These are phyloP conservation scores for Autographa gamma DNA, from an alignment of 2,888 invertebrate genomes.

Conservation along the genomic window DNA sequence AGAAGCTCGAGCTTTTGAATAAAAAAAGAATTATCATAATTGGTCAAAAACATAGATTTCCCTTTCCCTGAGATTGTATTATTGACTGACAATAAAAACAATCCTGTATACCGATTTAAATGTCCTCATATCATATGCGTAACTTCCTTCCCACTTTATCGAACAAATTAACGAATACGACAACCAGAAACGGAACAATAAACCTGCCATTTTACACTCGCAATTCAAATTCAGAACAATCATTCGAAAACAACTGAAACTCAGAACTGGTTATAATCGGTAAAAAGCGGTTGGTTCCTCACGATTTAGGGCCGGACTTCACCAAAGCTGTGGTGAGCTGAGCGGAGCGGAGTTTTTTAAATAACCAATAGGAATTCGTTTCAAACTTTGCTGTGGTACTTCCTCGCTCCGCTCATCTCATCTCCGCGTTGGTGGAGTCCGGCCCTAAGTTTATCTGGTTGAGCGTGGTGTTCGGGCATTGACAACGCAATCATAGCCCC, in stretches of 20 bases:
- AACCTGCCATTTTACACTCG: neutral
- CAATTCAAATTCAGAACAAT: neutral
- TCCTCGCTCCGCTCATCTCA: too few relatives aligned
- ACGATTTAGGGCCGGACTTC: conserved; percentile 23
- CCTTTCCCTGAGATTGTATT: too few relatives aligned
- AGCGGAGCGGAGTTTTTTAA: too few relatives aligned
- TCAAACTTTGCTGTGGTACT: too few relatives aligned
- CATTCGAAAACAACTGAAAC: conserved; percentile 14
- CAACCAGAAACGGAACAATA: neutral
- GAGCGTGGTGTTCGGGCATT: conserved; percentile 49
- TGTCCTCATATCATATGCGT: neutral
- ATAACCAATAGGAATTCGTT: too few relatives aligned
- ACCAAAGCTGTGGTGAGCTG: too few relatives aligned
- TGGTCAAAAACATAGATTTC: too few relatives aligned
- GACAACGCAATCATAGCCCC: conserved; percentile 61
- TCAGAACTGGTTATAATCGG: conserved; percentile 22
- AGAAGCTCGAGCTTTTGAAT: too few relatives aligned
- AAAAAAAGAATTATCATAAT: too few relatives aligned
- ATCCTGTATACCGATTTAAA: too few relatives aligned
- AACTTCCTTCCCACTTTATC: neutral
- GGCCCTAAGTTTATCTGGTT: conserved; percentile 25
- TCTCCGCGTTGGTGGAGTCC: too few relatives aligned
- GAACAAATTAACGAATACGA: neutral
- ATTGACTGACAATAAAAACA: too few relatives aligned
- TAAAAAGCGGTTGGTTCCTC: conserved; percentile 37